Base-by-base conservation (phyloP, 2,888 invertebrate species). In the Meiosimyza platycephala region DNA sequence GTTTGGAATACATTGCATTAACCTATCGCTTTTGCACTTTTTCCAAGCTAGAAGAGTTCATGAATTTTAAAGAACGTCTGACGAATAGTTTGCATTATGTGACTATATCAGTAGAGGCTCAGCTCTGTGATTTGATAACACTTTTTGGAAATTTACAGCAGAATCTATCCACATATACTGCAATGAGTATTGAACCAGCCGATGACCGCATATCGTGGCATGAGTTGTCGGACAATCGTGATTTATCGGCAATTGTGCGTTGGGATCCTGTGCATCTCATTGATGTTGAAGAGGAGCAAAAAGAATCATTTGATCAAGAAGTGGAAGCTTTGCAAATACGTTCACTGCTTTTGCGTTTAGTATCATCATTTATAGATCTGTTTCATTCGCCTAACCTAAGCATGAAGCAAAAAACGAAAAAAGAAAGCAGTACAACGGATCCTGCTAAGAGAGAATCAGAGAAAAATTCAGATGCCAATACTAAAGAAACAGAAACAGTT, bases 11-110 rank as follows among this genome's bases (percentile, higher is more conserved):
- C 85, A 90, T 98, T 70, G 95, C 96, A 40, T 93, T 95, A 82
- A 95, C 95, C 11, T 98, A 97, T 89, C 97, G 97, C 84, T 97
- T 93, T 87, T 97, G 98, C 13, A 96, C 97, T 60, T 97, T 97
- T 88, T 92, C 93, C 78, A 97, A 97, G 90, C 91, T 98, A 78
- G 92, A 94, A 79, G 97, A 98, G 86, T 94, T 98, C 85, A 92
- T 95, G 81, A 92, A 93, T 82, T 95, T 97, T 85, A 91, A 94
- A 79, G 92, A 93, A 79, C 90, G 94, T 65, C 88, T 98, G 74
- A 92, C 93, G 79, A 92, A 93, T 80, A 97, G 97, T 77, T 88
- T 94, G 72, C 94, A 97, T 88, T 93, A 92, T 84, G 92, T 90
- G 75, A 89, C 88, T 77, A 90, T 89, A 75, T 91, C 89, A 69